Base-by-base conservation (phyloP, 2,797 vertebrate genomes). In the Corythornis leucogaster region DNA sequence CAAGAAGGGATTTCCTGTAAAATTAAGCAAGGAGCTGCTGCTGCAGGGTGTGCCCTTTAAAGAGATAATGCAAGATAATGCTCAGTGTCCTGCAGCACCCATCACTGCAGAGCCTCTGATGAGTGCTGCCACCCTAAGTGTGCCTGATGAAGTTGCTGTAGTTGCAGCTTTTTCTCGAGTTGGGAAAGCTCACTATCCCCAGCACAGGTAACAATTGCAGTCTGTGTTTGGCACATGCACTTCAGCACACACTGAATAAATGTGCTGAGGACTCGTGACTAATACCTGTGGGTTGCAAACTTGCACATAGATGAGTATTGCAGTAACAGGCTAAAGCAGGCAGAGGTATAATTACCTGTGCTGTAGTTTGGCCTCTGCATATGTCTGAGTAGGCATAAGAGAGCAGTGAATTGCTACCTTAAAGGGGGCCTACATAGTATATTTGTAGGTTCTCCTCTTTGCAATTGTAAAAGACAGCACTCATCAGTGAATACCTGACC, bases 1-100 rank as follows among this genome's bases (percentile, higher is more conserved):
- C 12, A 54, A 46, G 50, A 79, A 90, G 24, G 59, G 59, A 61
- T 93, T 92, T 90, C 88, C 80, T 90, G 80, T 85, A 50, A 77
- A 90, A 82, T 85, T 30, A 31, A 53, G 71, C 80, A 74, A 86
- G 71, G 68, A 69, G 62, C 43, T 81, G 43, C 87, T 91, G 61
- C 61, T 70, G 3, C 69, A 67, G 78, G 83, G 68, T 53, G 78
- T 80, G 83, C 61, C 71, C 64, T 82, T 81, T 51, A 20, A 25
- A 45, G 80, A 90, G 70, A 55, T 53, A 86, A 59, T 11, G 64
- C 38, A n/a, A 57, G 53, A 58, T 16, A 86, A 43, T 12, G 25
- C 57, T 88, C 55, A 6, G 77, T 19, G 64, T 42, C 30, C 42
- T 53, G 61, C 50, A 62, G 78, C 64, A 25, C 63, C 48, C 43